phyloP scores from a whole-genome alignment of 2,113 vertebrate genomes.

The Apaloderma vittatum region DNA sequence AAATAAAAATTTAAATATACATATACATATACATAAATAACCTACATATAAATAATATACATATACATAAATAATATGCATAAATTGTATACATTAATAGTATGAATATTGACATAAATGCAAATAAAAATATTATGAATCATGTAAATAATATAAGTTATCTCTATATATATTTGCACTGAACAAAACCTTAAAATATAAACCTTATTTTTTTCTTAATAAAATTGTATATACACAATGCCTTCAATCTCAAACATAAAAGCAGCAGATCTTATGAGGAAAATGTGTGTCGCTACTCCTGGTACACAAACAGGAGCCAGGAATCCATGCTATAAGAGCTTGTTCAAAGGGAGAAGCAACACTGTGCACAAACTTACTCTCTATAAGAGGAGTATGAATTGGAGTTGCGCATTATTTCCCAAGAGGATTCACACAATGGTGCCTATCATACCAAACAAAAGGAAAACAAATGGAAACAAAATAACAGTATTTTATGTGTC shows the following conservation, averaged over 20 bases:
- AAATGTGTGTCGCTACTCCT: not conserved
- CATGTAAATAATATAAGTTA: no score
- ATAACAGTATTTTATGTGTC: not conserved
- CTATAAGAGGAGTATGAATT: not conserved
- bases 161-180: no score
- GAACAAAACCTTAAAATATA: not conserved
- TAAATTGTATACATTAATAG: no score
- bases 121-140: no score
- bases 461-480: not conserved
- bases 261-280: not conserved
- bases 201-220: not conserved
- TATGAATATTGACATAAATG: no score
- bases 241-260: not conserved
- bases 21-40: not conserved
- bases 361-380: not conserved
- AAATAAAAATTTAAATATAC: no score
- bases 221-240: not conserved
- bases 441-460: not conserved
- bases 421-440: not conserved
- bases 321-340: not conserved
- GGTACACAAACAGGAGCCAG: not conserved
- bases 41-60: no score
- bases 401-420: not conserved
- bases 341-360: not conserved
- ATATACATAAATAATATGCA: no score